Evolutionary conservation across 2,113 vertebrate genomes (phyloP), one percentile per base, ranked within the genome.

Genomic region (Zonotrichia leucophrys): DNA sequence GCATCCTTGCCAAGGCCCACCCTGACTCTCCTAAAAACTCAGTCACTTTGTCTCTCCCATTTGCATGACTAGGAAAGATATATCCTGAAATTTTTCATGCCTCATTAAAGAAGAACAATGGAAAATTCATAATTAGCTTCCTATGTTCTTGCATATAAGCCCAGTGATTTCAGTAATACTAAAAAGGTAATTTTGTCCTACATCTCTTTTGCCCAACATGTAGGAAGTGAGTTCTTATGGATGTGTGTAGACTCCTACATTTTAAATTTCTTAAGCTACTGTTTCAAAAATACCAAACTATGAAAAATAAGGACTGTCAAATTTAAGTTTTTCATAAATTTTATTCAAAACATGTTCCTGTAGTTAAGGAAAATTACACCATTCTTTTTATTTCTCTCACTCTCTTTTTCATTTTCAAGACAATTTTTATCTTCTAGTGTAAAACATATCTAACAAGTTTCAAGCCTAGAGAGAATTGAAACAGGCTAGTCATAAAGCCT

Each of bases 401-500:
- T 55, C 4, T 79, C 53, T 46, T 70, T 92, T 53, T 90, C 52
- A 86, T 90, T 89, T 96, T 81, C 4, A 5, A 60, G 52, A 50
- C 15, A 42, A 30, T 44, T 88, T 92, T 92, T 90, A 49, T 92
- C 49, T 74, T 89, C 37, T 44, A 69, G 41, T 23, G 17, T 84
- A 72, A 90, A 94, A 92, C 23, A 55, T 39, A 73, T 50, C 68
- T 95, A 83, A 87, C 52, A 84, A 87, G 60, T 94, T 95, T 90
- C 75, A 73, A 90, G n/a, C 49, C 83, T 73, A 66, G 80, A 76
- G 86, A 87, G 83, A 93, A 95, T 87, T 95, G 80, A 87, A 95
- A 87, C 80, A 91, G 46, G 31, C 53, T 69, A 82, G 88, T 84
- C 88, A 89, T 92, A 95, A 96, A 84, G 41, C 49, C 49, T 90